Percentiles rank a stretch among this genome's conserved stretches.
Evolutionary conservation across 2,888 invertebrate genomes (phyloP).

Genomic region (Chymomyza amoena): DNA sequence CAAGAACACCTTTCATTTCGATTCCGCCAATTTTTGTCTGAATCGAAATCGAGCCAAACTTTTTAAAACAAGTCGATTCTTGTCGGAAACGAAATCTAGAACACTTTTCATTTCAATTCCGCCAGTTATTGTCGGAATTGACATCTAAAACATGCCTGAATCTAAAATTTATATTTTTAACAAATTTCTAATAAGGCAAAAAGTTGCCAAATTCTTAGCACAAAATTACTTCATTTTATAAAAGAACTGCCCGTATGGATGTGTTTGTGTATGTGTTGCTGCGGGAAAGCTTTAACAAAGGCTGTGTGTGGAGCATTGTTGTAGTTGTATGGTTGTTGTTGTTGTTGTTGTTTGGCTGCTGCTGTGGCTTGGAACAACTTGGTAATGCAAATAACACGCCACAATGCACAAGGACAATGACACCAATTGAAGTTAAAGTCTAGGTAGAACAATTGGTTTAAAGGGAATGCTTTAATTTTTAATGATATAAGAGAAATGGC

Average conservation of each 20-base stretch:
- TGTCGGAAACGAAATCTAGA: no score
- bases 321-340: background rate
- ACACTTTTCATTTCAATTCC: no score
- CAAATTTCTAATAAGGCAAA: no score
- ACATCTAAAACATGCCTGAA: no score
- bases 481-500: background rate
- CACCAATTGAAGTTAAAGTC: slow-evolving; percentile 40
- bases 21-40: no score
- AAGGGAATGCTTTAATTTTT: background rate
- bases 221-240: background rate
- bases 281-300: slow-evolving; percentile 41
- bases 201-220: no score
- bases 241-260: background rate
- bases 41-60: no score
- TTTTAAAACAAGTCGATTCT: no score
- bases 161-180: no score
- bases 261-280: background rate
- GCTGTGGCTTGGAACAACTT: slow-evolving; percentile 21
- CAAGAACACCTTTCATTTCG: no score
- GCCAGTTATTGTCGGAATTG: no score
- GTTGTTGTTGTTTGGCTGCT: slow-evolving; percentile 6
- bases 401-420: slow-evolving; percentile 64
- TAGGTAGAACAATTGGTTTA: slow-evolving; percentile 5
- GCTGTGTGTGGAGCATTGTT: slow-evolving; percentile 41
- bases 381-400: slow-evolving; percentile 54